phyloP scores from a whole-genome alignment of 2,888 invertebrate species.

The Nomada flava region DNA sequence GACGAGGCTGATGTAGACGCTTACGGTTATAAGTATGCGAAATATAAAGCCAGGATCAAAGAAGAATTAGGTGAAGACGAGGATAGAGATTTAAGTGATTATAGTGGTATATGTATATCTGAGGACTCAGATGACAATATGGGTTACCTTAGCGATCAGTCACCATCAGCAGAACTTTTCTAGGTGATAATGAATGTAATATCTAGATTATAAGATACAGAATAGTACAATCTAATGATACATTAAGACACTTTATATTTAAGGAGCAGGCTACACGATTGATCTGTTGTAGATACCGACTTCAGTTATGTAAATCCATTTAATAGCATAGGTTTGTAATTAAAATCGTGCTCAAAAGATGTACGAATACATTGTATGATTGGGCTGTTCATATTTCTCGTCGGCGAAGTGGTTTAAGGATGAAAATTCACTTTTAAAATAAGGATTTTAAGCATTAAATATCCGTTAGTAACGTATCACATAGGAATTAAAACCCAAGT shows the following conservation, averaged over 20 bases:
- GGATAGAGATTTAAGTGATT: conserved; percentile 54
- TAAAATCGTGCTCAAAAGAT: no score
- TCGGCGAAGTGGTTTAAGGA: no score
- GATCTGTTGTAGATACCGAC: background rate
- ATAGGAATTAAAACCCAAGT: background rate
- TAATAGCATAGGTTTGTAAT: background rate
- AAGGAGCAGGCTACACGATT: background rate
- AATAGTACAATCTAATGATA: background rate
- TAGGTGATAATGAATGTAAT: background rate
- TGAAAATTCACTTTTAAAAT: no score
- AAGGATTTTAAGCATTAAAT: no score
- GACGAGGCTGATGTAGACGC: conserved; percentile 86
- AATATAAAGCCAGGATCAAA: conserved; percentile 86
- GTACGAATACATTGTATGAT: no score
- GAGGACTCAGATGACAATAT: background rate
- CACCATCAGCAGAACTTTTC: no score
- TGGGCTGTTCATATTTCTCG: no score
- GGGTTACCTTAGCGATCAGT: background rate
- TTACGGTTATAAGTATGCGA: conserved; percentile 89
- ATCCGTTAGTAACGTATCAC: no score
- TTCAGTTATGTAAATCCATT: background rate
- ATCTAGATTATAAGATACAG: background rate
- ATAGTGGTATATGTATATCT: conserved; percentile 3
- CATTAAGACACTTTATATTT: background rate
- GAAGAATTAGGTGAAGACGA: conserved; percentile 72